Base-by-base conservation (phyloP, 2,888 invertebrate species). In the Parasteatoda lunata region DNA sequence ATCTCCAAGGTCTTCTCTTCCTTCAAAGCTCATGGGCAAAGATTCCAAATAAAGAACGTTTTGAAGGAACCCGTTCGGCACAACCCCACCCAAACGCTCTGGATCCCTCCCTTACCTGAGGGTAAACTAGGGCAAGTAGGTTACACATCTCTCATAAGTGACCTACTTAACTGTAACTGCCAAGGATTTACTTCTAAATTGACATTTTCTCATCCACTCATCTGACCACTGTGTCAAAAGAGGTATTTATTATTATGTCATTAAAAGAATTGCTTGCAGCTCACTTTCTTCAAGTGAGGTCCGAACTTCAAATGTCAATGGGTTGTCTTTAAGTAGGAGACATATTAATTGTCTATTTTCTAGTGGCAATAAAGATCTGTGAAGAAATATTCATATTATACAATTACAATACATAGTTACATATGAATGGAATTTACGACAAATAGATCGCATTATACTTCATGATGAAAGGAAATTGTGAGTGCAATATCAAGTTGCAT, bases 21-120 rank as follows among this genome's bases (percentile, higher is more conserved):
- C 77, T 52, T 48, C 30, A 30, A 11, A 79, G 68, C 78, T 79
- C 73, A 73, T 77, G 83, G 83, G 83, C 76, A 80, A 52, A 85
- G 85, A 86, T 86, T 86, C 85, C 85, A 86, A 86, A 86, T 86
- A 86, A 86, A 86, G 85, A 86, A 86, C 80, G 65, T 52, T 80
- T 15, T 47, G 52, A 54, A 15, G 59, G 72, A 85, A 79, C 85
- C 80, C 80, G 80, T 86, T 77, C 77, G 13, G 13, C 45, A 13
- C 71, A 65, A 49, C 80, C 85, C 85, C 80, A 76, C 80, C 85
- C 80, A 77, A 76, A 11, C 51, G 66, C 71, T 77, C 76, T 65
- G 70, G 49, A 86, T 86, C 85, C 85, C 85, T 80, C 85, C 85
- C 85, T 81, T 65, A 70, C 85, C 85, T 49, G 76, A 86, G 85